These are phyloP conservation scores for Phalacrocorax aristotelis DNA, from an alignment of 2,113 vertebrate genomes.

Conservation along the genomic window DNA sequence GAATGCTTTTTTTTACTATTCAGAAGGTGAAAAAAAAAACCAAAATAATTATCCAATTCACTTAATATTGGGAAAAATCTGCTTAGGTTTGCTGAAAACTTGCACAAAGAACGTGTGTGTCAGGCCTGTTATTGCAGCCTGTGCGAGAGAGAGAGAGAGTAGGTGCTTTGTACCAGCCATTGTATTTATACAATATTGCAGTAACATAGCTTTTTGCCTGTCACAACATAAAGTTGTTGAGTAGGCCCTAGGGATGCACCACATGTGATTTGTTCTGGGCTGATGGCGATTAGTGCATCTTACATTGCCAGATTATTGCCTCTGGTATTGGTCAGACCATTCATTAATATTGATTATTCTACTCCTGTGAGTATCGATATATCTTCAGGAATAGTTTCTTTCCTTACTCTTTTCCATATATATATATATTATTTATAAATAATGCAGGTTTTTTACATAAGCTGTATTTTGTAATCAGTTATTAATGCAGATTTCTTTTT, in stretches of 20 bases:
- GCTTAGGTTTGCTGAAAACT: background rate
- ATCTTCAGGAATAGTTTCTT: background rate
- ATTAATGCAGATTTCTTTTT: background rate
- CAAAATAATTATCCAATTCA: background rate
- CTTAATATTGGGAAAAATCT: background rate
- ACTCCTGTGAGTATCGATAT: background rate
- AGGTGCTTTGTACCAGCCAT: rapidly evolving
- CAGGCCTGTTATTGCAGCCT: background rate
- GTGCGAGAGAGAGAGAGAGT: background rate
- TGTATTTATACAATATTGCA: background rate
- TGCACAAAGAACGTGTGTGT: background rate
- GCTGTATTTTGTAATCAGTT: background rate
- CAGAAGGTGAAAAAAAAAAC: background rate
- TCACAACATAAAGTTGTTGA: background rate
- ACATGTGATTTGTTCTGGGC: background rate
- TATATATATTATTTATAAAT: background rate
- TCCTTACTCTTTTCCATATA: background rate
- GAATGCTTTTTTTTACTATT: background rate
- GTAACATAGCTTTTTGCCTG: background rate
- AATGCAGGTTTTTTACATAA: background rate
- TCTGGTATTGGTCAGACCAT: background rate
- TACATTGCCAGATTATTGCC: background rate
- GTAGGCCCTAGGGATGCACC: background rate
- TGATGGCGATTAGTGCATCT: background rate
- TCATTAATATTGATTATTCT: background rate